Base-by-base conservation (phyloP, 1,140 invertebrate species). In the Plutomurus gul region DNA sequence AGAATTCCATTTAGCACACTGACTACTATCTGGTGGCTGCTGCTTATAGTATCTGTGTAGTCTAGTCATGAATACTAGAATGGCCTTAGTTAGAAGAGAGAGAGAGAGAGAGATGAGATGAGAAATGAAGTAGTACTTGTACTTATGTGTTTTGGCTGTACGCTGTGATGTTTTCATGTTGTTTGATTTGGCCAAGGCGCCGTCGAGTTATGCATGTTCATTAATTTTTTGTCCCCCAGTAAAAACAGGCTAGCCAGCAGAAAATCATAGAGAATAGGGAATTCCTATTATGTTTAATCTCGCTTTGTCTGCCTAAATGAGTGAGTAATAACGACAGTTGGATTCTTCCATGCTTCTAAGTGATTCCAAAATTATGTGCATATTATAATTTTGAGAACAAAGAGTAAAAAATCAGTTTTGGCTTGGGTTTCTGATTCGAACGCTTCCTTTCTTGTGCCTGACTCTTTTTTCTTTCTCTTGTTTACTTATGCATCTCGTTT, bases 191-290 rank as follows among this genome's bases (percentile, higher is more conserved):
- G 33, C 20, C 71, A 36, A 73, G 71, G 71, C 71, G 71, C 71
- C 71, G 43, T 40, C 71, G 43, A 47, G 37, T 40, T 73, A 73
- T 73, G 71, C 71, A 43, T 73, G 71, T 47, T 73, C 71, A 73
- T 73, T 73, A 73, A 43, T 73, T 73, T 73, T 72, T 73, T 73
- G 18, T 36, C 36, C 27, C 33, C 43, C 43, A 30, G 22, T 5
- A 40, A 73, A 73, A 47, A 73, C 37, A 65, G 56, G 56, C 56
- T 36, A 36, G 30, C 4, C 56, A 65, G 25, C 16, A n/a, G 25
- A 65, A 65, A 65, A 65, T 65, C 25, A 65, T 65, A 16, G 27
- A 33, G 27, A 65, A 65, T 65, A 33, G 56, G 47, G 27, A 65
- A 65, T 65, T 65, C 27, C 56, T 65, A 33, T 8, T 65, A 25